Base-by-base conservation (phyloP, 2,113 vertebrate species). In the Nibea albiflora region DNA sequence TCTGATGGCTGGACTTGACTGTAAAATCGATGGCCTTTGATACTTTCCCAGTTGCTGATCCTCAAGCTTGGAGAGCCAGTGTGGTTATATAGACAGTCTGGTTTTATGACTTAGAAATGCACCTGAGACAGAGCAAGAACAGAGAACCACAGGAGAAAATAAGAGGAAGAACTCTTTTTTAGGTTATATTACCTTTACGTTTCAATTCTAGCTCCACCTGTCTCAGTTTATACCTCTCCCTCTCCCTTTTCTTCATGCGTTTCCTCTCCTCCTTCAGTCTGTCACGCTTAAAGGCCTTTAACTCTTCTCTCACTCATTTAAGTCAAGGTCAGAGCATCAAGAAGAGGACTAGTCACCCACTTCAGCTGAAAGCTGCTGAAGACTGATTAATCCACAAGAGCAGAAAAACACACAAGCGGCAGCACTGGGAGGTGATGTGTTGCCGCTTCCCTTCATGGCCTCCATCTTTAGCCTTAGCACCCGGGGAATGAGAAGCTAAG, bases 1-100 rank as follows among this genome's bases (percentile, higher is more conserved):
- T 84, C 65, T 88, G 79, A 82, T 73, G 79, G 80, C 82, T 63
- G 39, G 82, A 66, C 65, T 42, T 73, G 73, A 87, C 88, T 86
- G 79, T 82, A 85, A 92, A 91, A 89, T 93, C 85, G 24, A 88
- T 92, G 78, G 72, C 63, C 73, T 90, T 80, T 79, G 80, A 75
- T 85, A 66, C 54, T 76, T 60, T 76, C 66, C 47, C 20, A 16
- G 53, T 44, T 20, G 16, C 73, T 39, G 71, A 71, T 53, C 24
- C 39, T 58, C 4, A 4, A 11, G 77, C 22, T 56, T 19, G 16
- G 62, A 78, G 44, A 78, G 65, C 47, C 0, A 5, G 20, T 20
- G 22, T 1, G 15, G 35, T 82, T 72, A 73, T 28, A 86, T 1
- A 69, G 74, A 78, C 53, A 9, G 69, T n/a, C 68, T 63, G 72